These are phyloP conservation scores for Lutraria rhynchaena DNA, from an alignment of 1,140 invertebrate species.

Conservation along the genomic window DNA sequence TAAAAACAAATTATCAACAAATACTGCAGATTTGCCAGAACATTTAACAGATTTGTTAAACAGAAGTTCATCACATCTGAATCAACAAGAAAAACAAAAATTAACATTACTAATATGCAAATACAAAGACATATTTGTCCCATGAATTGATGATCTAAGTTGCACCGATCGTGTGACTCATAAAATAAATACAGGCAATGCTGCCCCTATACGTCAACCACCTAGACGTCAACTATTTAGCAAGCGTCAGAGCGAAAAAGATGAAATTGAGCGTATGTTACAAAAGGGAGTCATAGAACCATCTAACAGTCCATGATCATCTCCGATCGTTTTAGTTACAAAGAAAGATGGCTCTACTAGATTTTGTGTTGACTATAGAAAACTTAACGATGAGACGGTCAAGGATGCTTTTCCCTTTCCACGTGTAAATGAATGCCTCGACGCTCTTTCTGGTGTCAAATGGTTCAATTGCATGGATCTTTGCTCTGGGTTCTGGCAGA, in stretches of 20 bases:
- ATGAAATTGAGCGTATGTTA: constrained; percentile 50
- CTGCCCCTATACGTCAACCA: too few species aligned
- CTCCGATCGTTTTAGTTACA: constrained; percentile 67
- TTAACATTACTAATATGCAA: neutral
- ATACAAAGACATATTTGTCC: too few species aligned
- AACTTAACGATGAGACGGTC: constrained; percentile 67
- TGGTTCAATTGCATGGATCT: constrained; percentile 66
- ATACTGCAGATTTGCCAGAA: neutral
- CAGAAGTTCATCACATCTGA: too few species aligned
- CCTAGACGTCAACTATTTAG: too few species aligned
- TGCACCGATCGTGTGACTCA: too few species aligned
- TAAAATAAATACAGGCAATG: too few species aligned
- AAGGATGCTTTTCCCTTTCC: constrained; percentile 70
- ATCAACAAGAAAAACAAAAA: neutral
- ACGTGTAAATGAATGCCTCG: constrained; percentile 66
- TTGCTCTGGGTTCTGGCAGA: constrained; percentile 78
- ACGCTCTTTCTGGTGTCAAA: constrained; percentile 47
- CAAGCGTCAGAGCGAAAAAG: too few species aligned
- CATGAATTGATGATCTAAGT: too few species aligned
- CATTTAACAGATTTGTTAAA: neutral
- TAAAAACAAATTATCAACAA: too few species aligned
- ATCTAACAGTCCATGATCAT: constrained; percentile 69
- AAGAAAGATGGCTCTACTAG: constrained; percentile 67
- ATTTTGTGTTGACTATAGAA: too few species aligned
- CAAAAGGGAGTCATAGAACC: constrained; percentile 55